Evolutionary conservation across 53 echinoderm and acorn worm genomes (phyloP).

Genomic region (Patiria pectinifera): DNA sequence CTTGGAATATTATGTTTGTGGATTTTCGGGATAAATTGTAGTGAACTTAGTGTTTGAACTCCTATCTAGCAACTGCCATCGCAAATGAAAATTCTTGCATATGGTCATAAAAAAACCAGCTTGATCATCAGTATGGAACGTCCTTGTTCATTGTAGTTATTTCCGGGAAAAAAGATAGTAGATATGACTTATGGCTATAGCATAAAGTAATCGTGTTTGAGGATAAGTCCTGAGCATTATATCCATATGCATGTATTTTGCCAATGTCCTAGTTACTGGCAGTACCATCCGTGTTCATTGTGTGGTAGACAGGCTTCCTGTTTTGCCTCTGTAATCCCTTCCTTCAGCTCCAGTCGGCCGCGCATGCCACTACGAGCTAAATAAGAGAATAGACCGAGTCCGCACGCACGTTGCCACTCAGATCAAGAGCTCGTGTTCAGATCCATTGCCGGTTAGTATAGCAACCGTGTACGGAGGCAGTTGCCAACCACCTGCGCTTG

Average conservation of each 20-base stretch:
- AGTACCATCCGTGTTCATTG: background rate
- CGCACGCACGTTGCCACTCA: background rate
- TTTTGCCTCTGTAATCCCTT: background rate
- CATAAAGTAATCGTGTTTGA: background rate
- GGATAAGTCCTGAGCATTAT: background rate
- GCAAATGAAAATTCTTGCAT: too few species aligned
- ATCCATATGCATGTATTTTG: background rate
- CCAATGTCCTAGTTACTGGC: constrained; percentile 3
- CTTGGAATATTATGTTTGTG: too few species aligned
- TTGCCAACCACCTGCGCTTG: constrained; percentile 23
- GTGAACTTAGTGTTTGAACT: too few species aligned
- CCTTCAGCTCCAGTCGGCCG: background rate
- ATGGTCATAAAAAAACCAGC: background rate
- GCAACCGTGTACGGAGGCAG: background rate
- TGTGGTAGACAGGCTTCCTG: background rate
- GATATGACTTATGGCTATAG: background rate
- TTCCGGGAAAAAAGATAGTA: background rate
- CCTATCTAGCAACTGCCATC: too few species aligned
- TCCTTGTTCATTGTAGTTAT: background rate
- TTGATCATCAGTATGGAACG: background rate
- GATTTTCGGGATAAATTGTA: too few species aligned
- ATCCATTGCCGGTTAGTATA: background rate
- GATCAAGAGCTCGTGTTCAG: background rate
- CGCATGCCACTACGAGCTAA: background rate
- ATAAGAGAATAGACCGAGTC: background rate